phyloP scores from a whole-genome alignment of 2,888 invertebrate species.

The Isoperla grammatica region DNA sequence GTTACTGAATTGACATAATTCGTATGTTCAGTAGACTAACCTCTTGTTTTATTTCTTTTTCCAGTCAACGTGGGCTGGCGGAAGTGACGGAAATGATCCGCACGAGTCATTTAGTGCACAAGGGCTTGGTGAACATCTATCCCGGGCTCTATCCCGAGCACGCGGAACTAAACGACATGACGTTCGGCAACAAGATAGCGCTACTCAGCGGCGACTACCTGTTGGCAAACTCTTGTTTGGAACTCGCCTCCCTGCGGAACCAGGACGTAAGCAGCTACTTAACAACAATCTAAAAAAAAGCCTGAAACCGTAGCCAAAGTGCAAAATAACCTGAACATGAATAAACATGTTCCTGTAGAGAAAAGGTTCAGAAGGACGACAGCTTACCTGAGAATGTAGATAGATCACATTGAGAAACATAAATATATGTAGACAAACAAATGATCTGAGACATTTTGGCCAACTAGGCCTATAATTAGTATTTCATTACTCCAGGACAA shows the following conservation, averaged over 20 bases:
- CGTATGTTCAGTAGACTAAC: neutral
- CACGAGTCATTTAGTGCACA: conserved; percentile 87
- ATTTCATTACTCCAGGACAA: no score
- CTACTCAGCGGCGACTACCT: conserved; percentile 88
- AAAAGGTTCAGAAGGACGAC: no score
- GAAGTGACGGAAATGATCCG: conserved; percentile 97
- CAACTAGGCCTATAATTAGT: no score
- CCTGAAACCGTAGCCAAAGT: no score
- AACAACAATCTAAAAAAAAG: no score
- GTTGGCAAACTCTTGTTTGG: conserved; percentile 80
- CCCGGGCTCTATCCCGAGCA: conserved; percentile 53
- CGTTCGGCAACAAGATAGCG: conserved; percentile 93
- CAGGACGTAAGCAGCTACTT: conserved; percentile 47
- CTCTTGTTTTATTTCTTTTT: conserved; percentile 26
- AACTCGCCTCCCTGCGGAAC: conserved; percentile 70
- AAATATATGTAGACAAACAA: conserved; percentile 6
- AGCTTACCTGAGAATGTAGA: no score
- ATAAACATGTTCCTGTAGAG: conserved; percentile 1
- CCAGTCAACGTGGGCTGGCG: conserved; percentile 76
- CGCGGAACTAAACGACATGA: conserved; percentile 67
- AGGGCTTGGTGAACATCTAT: conserved; percentile 77
- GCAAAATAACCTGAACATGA: no score
- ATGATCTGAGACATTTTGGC: no score
- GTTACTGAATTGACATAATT: no score
- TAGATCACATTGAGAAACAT: conserved; percentile 5